phyloP scores from a whole-genome alignment of 2,797 vertebrate species.

The Notolabrus celidotus region DNA sequence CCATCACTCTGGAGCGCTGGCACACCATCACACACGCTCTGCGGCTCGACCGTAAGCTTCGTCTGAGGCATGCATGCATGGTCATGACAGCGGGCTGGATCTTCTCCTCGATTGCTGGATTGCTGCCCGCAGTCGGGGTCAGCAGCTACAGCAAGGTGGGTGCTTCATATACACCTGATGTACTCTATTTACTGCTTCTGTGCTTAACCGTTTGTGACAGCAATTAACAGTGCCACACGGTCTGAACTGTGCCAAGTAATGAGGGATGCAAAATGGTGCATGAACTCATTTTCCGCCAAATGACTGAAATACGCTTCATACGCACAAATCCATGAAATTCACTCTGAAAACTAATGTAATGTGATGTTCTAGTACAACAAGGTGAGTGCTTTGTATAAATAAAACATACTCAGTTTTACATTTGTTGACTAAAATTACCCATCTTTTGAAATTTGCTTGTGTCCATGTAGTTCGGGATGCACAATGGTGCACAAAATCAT shows the following conservation, averaged over 20 bases:
- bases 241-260: background rate
- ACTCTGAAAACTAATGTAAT: too few relatives aligned
- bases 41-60: conserved; percentile 90
- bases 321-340: too few relatives aligned
- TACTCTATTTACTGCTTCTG: background rate
- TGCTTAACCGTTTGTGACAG: background rate
- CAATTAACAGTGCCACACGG: background rate
- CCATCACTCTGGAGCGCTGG: conserved; percentile 96
- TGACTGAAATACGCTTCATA: too few relatives aligned
- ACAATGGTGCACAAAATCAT: conserved; percentile 4
- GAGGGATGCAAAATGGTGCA: background rate
- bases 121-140: conserved; percentile 91
- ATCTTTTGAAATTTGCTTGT: too few relatives aligned
- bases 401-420: too few relatives aligned
- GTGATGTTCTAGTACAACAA: too few relatives aligned
- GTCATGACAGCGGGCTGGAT: conserved; percentile 92
- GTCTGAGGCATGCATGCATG: conserved; percentile 88
- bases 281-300: background rate
- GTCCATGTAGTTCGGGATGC: too few relatives aligned
- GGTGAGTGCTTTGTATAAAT: too few relatives aligned
- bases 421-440: too few relatives aligned
- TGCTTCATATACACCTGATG: background rate
- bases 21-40: conserved; percentile 97
- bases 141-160: conserved; percentile 95
- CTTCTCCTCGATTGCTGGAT: conserved; percentile 87